Evolutionary conservation across 2,113 vertebrate genomes (phyloP).

Genomic region (Sylvietta virens): DNA sequence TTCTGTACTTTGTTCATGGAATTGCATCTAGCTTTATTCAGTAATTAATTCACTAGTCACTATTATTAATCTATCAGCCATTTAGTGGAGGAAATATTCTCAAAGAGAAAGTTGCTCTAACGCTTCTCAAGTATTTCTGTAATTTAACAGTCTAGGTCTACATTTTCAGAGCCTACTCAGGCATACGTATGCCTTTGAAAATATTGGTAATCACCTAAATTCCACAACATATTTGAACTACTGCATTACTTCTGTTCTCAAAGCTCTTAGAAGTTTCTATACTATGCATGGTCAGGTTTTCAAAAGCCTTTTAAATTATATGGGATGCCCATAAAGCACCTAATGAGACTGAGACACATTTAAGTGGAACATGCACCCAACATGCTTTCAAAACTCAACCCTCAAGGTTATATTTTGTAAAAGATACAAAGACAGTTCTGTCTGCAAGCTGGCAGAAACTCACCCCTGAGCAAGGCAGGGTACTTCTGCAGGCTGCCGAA

Average conservation of each 20-base stretch:
- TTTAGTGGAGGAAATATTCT: not conserved
- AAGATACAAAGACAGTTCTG: not conserved
- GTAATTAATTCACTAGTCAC: not conserved
- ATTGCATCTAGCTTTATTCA: not conserved
- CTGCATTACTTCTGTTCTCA: not conserved
- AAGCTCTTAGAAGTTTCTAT: not conserved
- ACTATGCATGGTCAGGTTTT: not conserved
- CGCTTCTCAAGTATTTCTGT: not conserved
- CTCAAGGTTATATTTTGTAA: not conserved
- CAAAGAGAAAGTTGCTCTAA: not conserved
- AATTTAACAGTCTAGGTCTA: not conserved
- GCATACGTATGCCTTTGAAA: fast-evolving
- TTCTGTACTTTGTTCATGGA: not conserved
- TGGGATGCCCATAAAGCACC: not conserved
- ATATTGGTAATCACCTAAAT: not conserved
- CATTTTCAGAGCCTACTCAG: not conserved
- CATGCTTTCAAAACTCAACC: not conserved
- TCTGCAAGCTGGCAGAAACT: not conserved
- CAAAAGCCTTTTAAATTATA: not conserved
- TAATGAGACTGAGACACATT: not conserved
- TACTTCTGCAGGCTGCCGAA: not conserved
- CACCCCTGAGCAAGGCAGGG: not conserved
- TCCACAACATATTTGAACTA: not conserved
- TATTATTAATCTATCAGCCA: not conserved
- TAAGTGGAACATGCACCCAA: not conserved